Conservation (phyloP, 2,797 vertebrate species). For the Typhlichthys subterraneus region DNA sequence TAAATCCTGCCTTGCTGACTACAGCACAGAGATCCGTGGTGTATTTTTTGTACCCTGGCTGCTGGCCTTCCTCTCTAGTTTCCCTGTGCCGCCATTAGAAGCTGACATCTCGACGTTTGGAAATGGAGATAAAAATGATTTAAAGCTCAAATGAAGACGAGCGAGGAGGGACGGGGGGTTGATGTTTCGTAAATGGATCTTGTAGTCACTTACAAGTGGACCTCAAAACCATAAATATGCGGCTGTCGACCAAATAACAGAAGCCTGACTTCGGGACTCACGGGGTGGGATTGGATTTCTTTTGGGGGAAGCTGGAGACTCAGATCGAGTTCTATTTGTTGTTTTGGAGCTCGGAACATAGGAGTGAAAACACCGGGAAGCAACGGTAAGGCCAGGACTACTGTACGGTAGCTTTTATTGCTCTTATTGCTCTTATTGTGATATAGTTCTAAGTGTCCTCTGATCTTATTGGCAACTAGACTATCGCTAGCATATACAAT, state of each 20-base stretch:
- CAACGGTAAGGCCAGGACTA: slow-evolving; percentile 59
- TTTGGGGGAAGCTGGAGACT: slow-evolving; percentile 22
- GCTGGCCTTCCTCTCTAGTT: slow-evolving; percentile 38
- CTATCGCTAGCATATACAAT: slow-evolving; percentile 35
- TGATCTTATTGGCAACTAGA: slow-evolving; percentile 13
- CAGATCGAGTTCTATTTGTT: slow-evolving; percentile 48
- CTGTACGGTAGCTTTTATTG: background rate
- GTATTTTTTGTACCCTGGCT: slow-evolving; percentile 50
- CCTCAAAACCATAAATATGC: slow-evolving; percentile 68
- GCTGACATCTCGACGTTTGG: slow-evolving; percentile 46
- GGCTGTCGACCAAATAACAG: slow-evolving; percentile 60
- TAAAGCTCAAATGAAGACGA: slow-evolving; percentile 41
- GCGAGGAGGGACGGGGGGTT: slow-evolving; percentile 26
- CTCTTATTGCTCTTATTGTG: background rate
- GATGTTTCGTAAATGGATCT: slow-evolving; percentile 49
- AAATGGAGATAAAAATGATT: slow-evolving; percentile 58
- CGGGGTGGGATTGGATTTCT: slow-evolving; percentile 47
- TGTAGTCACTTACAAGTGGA: slow-evolving; percentile 50
- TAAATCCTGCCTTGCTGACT: slow-evolving; percentile 64
- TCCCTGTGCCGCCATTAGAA: slow-evolving; percentile 71
- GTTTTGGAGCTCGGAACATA: slow-evolving; percentile 47
- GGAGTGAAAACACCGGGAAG: slow-evolving; percentile 70
- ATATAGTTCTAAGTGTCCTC: slow-evolving; percentile 35
- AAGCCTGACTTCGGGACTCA: slow-evolving; percentile 44
- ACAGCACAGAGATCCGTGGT: slow-evolving; percentile 56